Percentiles rank a stretch among this genome's conserved stretches.
phyloP scores from a whole-genome alignment of 2,888 invertebrate genomes.

The Dryobotodes eremita region DNA sequence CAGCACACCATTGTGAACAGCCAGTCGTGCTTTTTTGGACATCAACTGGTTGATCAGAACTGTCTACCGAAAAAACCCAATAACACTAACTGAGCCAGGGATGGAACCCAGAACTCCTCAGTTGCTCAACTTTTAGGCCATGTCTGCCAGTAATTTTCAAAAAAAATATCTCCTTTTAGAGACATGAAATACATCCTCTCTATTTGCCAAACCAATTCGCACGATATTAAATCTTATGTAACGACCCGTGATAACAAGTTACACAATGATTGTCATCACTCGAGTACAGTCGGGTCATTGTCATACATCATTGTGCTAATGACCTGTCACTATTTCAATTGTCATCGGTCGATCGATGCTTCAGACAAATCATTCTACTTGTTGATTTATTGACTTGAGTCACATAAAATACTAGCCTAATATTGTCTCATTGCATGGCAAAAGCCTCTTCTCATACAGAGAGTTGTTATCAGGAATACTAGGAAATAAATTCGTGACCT shows the following conservation, averaged over 20 bases:
- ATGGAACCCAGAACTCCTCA: background rate
- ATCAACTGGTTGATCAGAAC: too few relatives aligned
- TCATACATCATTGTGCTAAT: conserved; percentile 31
- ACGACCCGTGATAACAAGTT: background rate
- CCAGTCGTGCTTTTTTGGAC: too few relatives aligned
- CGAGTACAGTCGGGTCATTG: conserved; percentile 26
- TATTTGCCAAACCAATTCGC: conserved; percentile 12
- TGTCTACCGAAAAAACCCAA: background rate
- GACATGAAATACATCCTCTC: background rate
- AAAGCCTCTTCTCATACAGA: too few relatives aligned
- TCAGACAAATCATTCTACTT: conserved; percentile 3
- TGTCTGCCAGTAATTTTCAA: background rate
- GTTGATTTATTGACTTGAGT: conserved; percentile 12
- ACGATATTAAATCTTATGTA: conserved; percentile 10
- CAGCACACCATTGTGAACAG: too few relatives aligned
- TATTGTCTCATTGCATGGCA: too few relatives aligned
- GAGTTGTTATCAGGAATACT: background rate
- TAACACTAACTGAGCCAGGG: background rate
- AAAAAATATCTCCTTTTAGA: background rate
- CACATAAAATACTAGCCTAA: too few relatives aligned
- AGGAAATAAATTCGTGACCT: too few relatives aligned
- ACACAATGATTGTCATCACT: conserved; percentile 34
- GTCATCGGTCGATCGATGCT: conserved; percentile 4
- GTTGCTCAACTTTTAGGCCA: background rate
- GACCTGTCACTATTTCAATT: conserved; percentile 21